A percentile compares a stretch with the other conserved stretches of the same genome.
Conservation (phyloP, 2,113 vertebrate genomes). For the Xenotilapia flavipinnis region DNA sequence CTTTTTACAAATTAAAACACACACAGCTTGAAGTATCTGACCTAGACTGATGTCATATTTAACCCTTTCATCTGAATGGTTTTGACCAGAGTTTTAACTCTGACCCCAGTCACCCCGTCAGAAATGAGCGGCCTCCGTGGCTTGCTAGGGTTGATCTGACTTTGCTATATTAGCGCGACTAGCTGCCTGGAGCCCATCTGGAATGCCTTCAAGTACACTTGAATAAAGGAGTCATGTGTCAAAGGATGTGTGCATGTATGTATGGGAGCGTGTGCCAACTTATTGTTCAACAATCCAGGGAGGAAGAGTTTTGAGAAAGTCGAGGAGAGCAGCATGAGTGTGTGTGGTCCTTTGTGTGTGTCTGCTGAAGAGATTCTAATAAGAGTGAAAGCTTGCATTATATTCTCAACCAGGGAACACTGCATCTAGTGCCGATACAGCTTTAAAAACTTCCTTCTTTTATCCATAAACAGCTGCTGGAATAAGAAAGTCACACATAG, state of each 20-base stretch:
- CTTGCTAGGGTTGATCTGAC: neutral
- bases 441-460: neutral
- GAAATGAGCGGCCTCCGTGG: neutral
- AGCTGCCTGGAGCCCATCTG: conserved; percentile 41
- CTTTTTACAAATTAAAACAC: neutral
- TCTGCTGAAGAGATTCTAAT: neutral
- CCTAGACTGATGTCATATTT: conserved; percentile 16
- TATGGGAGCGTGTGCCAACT: conserved; percentile 26
- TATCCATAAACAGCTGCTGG: neutral
- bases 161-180: neutral
- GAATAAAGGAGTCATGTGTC: neutral
- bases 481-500: neutral
- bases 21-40: neutral
- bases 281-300: conserved; percentile 47
- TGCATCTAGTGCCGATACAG: neutral
- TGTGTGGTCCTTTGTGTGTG: neutral
- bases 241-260: neutral
- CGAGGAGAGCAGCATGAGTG: neutral
- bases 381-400: neutral
- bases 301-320: conserved; percentile 6
- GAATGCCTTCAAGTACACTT: conserved; percentile 31
- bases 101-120: conserved; percentile 13
- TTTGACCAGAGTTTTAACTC: conserved; percentile 21
- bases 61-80: neutral
- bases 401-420: neutral